Percentiles rank a stretch among this genome's conserved stretches.
phyloP scores from a whole-genome alignment of 2,113 vertebrate genomes.

The Lepisosteus oculatus region DNA sequence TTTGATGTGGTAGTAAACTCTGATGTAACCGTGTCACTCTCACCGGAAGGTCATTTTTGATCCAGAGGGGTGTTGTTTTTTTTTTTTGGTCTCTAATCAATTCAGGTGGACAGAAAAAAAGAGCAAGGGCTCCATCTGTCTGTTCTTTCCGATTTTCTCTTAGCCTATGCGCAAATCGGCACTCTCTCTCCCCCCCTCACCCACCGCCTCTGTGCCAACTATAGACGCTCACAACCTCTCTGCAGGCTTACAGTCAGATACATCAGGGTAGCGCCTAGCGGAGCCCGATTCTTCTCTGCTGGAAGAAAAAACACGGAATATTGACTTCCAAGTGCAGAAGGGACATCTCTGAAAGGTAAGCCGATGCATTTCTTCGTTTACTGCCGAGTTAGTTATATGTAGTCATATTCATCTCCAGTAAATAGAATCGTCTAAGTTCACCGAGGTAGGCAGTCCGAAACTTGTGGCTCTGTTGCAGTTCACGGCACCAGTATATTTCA shows the following conservation, averaged over 20 bases:
- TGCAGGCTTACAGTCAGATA: conserved; percentile 21
- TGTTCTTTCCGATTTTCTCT: conserved; percentile 41
- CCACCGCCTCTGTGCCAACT: conserved; percentile 3
- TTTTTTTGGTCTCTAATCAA: conserved; percentile 27
- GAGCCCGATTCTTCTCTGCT: not conserved
- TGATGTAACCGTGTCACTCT: not conserved
- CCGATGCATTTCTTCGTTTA: too few species aligned
- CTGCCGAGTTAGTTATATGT: too few species aligned
- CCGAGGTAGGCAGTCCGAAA: too few species aligned
- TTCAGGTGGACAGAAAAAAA: conserved; percentile 34
- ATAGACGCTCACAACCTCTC: conserved; percentile 3
- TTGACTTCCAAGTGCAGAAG: too few species aligned
- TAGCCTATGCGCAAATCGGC: not conserved
- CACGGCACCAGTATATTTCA: too few species aligned
- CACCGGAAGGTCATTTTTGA: too few species aligned
- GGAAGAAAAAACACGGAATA: too few species aligned
- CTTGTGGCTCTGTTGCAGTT: too few species aligned
- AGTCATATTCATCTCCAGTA: too few species aligned
- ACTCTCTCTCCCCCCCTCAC: conserved; percentile 2
- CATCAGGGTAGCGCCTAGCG: conserved; percentile 5
- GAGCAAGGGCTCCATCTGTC: conserved; percentile 18
- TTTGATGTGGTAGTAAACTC: too few species aligned
- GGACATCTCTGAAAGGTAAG: too few species aligned
- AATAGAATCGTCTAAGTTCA: too few species aligned
- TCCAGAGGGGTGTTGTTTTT: not conserved